Evolutionary conservation across 2,888 invertebrate species (phyloP), one percentile per base, ranked within the genome.

Genomic region (Geotrupes spiniger): DNA sequence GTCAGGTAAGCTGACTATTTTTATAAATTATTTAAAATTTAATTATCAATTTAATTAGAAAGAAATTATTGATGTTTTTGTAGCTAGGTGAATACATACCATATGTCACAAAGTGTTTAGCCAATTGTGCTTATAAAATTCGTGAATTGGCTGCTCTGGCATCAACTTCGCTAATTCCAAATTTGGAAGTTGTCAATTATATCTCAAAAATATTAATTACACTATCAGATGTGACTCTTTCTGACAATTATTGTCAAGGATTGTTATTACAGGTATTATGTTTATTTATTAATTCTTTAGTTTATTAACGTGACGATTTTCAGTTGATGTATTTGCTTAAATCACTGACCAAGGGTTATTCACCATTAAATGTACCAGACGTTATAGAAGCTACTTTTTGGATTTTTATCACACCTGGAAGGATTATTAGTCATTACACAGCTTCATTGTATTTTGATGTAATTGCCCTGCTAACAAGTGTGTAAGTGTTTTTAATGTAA

Each of bases 91-190:
- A 80, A 49, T 87, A 86, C 68, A 73, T 89, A 42, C 81, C 84
- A 2, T 77, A 76, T 59, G 80, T 89, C 46, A 74, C 75, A 17
- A 65, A 75, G 16, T 89, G 88, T 66, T 82, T 84, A 1, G 70
- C 74, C 36, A 84, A 86, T 69, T 74, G 80, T 8, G 81, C 84
- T 53, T 78, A 83, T 63, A 80, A 83, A 69, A 87, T 85, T 0
- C 76, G 92, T 27, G 78, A 81, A 61, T 76, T 91, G 54, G 86
- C 89, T 1, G 88, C 89, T 0, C 79, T 78, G 63, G 88, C 89
- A 1, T 72, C 85, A 17, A 77, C 81, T 12, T 79, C 84, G 14
- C 70, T 87, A 47, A 75, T 84, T 25, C 72, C 77, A 1, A 62
- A 62, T 17, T 60, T 70, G 46, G 63, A 62, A 26, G 41, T 55